Conservation (phyloP, 1,140 invertebrate genomes). For the Trichogramma pretiosum region DNA sequence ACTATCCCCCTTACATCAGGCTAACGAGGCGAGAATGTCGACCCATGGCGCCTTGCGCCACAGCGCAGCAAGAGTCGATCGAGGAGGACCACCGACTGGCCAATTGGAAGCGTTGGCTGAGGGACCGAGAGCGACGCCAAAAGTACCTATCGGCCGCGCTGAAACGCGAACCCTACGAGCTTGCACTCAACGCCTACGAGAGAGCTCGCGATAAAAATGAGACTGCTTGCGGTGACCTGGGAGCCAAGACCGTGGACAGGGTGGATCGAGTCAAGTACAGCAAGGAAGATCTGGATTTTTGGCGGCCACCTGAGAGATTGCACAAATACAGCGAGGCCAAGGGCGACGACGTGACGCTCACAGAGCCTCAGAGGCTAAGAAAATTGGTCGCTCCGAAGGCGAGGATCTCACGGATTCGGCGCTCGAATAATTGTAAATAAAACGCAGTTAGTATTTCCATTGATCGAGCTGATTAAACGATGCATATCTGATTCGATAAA, state of each 20-base stretch:
- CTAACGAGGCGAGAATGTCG: neutral
- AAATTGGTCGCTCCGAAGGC: too few species aligned
- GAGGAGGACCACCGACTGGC: constrained; percentile 25
- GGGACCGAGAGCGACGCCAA: constrained; percentile 16
- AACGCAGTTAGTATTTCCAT: too few species aligned
- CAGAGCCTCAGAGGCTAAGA: too few species aligned
- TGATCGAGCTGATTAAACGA: too few species aligned
- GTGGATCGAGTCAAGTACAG: constrained; percentile 23
- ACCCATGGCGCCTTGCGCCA: neutral
- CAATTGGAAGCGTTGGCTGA: constrained; percentile 33
- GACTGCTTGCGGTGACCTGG: constrained; percentile 26
- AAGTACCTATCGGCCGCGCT: constrained; percentile 9
- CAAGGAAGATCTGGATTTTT: constrained; percentile 32
- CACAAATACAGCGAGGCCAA: too few species aligned
- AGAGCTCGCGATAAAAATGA: constrained; percentile 26
- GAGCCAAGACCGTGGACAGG: constrained; percentile 30
- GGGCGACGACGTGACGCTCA: too few species aligned
- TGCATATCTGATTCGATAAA: too few species aligned
- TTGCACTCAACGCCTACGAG: constrained; percentile 32
- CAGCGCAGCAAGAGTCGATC: neutral
- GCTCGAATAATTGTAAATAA: too few species aligned
- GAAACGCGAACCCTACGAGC: constrained; percentile 29
- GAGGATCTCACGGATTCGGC: too few species aligned
- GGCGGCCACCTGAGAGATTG: constrained; percentile 18
- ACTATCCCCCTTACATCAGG: neutral